Conservation (phyloP, 1,140 invertebrate species). For the Hydropsyche tenuis region DNA sequence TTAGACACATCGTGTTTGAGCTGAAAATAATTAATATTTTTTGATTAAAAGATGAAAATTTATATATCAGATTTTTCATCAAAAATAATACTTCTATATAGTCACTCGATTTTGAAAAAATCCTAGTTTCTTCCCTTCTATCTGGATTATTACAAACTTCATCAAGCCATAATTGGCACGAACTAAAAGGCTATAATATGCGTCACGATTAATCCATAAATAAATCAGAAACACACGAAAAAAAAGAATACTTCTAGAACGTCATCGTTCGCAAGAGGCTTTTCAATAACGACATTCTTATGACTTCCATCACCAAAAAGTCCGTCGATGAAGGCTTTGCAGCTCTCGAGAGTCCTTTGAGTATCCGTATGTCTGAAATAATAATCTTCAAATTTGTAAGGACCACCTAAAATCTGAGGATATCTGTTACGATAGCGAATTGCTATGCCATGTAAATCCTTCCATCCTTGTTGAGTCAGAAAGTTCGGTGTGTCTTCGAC, state of each 20-base stretch:
- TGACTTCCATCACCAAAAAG: conserved; percentile 19
- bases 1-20: neutral
- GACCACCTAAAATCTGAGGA: neutral
- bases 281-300: conserved; percentile 7
- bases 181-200: conserved; percentile 36
- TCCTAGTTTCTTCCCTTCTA: conserved; percentile 35
- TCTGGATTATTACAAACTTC: conserved; percentile 35
- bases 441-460: neutral
- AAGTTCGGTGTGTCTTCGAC: neutral
- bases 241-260: neutral
- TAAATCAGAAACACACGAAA: neutral
- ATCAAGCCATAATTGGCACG: conserved; percentile 30
- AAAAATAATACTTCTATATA: conserved; percentile 37
- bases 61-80: too few relatives aligned
- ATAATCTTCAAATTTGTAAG: conserved; percentile 5
- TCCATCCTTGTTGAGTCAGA: conserved; percentile 26
- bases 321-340: conserved; percentile 30
- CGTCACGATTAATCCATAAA: too few relatives aligned
- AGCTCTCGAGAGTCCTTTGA: conserved; percentile 18
- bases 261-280: neutral
- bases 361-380: conserved; percentile 24
- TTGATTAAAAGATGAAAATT: conserved; percentile 4
- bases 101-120: conserved; percentile 34
- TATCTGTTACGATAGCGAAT: conserved; percentile 7
- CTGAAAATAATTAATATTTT: neutral